phyloP scores from a whole-genome alignment of 2,888 invertebrate genomes.

The Temnothorax unifasciatus region DNA sequence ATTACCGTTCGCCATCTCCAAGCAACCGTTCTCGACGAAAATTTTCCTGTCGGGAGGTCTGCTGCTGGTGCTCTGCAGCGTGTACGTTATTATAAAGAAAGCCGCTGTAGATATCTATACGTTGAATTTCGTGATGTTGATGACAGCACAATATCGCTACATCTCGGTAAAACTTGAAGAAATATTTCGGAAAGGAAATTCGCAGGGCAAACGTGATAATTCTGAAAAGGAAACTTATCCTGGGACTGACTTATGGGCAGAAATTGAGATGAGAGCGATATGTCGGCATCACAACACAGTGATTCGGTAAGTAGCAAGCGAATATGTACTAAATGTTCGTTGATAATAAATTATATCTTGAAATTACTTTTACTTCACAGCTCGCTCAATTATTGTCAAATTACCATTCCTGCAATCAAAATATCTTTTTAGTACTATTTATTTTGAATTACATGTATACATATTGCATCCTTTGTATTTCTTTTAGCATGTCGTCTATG shows the following conservation, averaged over 20 bases:
- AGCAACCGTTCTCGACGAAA: slow-evolving; percentile 63
- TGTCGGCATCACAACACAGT: slow-evolving; percentile 62
- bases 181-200: slow-evolving; percentile 48
- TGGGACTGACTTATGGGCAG: background rate
- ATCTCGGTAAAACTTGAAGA: slow-evolving; percentile 60
- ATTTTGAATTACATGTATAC: background rate
- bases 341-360: background rate
- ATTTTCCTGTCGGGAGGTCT: slow-evolving; percentile 61
- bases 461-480: background rate
- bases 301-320: slow-evolving; percentile 59
- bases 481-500: slow-evolving; percentile 51
- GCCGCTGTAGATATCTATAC: slow-evolving; percentile 70
- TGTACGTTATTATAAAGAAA: slow-evolving; percentile 61
- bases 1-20: slow-evolving; percentile 64
- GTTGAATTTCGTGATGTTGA: slow-evolving; percentile 68
- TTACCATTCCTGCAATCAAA: background rate
- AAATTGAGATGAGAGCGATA: slow-evolving; percentile 56
- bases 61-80: slow-evolving; percentile 47
- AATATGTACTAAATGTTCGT: background rate
- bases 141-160: slow-evolving; percentile 73
- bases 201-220: background rate
- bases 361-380: background rate
- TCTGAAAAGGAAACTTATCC: background rate
- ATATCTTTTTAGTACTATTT: background rate
- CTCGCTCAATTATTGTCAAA: background rate